These are phyloP conservation scores for Oopsacas minuta DNA, from an alignment of 37 sponge, comb jelly and placozoan species.

Conservation along the genomic window DNA sequence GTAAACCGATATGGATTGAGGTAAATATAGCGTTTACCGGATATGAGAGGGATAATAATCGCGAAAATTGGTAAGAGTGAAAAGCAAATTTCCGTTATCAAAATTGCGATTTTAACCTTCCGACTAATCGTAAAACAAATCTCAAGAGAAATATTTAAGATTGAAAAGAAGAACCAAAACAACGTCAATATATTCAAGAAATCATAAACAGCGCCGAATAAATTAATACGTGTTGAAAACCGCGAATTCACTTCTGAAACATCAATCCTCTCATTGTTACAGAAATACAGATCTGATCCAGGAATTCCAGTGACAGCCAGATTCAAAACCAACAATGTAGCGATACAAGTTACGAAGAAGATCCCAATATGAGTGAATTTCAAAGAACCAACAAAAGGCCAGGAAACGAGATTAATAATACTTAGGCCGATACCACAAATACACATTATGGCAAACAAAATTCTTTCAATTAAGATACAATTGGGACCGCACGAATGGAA, in stretches of 20 bases:
- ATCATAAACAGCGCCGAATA: not conserved
- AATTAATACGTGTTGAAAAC: not conserved
- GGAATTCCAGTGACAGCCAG: not conserved
- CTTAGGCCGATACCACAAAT: not conserved
- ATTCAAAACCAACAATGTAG: not conserved
- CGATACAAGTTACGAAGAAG: not conserved
- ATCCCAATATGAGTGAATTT: slow-evolving; percentile 13
- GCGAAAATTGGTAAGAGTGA: not conserved
- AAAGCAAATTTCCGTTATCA: not conserved
- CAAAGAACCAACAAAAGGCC: slow-evolving; percentile 7
- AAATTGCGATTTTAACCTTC: not conserved
- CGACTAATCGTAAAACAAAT: not conserved
- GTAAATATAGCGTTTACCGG: not conserved
- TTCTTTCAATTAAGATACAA: not conserved
- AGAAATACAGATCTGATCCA: not conserved
- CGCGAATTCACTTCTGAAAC: not conserved
- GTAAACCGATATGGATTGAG: not conserved
- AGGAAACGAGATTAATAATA: not conserved
- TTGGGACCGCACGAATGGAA: not conserved
- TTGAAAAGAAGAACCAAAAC: not conserved
- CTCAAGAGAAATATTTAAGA: not conserved
- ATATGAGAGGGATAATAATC: not conserved
- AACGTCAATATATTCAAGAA: not conserved
- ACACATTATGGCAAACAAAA: not conserved
- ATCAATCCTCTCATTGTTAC: not conserved